A percentile compares a stretch with the other conserved stretches of the same genome.
Evolutionary conservation across 2,797 vertebrate species (phyloP).

Genomic region (Chelmon rostratus): DNA sequence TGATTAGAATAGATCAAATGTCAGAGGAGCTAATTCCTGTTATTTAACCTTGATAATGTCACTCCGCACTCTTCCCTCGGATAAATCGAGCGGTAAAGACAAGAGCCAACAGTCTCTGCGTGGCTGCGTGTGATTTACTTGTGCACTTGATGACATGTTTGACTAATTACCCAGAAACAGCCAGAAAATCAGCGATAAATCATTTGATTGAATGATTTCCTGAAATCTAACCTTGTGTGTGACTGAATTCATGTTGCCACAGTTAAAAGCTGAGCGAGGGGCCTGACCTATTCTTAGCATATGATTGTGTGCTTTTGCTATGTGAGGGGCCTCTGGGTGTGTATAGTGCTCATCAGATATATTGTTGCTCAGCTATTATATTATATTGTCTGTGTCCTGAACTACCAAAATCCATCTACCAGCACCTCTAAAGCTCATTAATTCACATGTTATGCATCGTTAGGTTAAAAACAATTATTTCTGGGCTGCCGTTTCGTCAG

Average conservation of each 20-base stretch:
- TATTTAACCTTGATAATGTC: conserved; percentile 51
- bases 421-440: not conserved
- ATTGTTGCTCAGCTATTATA: conserved; percentile 21
- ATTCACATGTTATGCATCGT: not conserved
- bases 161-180: not conserved
- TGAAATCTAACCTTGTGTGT: not conserved
- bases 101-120: not conserved
- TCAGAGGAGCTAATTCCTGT: conserved; percentile 32
- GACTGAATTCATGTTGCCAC: conserved; percentile 2
- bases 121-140: not conserved
- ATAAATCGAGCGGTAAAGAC: conserved; percentile 4
- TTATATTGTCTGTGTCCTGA: too few relatives aligned
- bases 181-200: not conserved
- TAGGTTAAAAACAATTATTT: not conserved
- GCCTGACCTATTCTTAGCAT: conserved; percentile 49
- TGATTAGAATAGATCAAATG: conserved; percentile 37
- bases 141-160: not conserved
- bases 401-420: not conserved
- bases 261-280: conserved; percentile 14
- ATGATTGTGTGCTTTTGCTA: conserved; percentile 42
- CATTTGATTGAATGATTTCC: not conserved
- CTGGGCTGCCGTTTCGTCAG: not conserved
- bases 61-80: not conserved
- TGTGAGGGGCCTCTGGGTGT: conserved; percentile 28
- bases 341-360: conserved; percentile 15